Evolutionary conservation across 2,888 invertebrate species (phyloP).

Genomic region (Eugnorisma glareosa): DNA sequence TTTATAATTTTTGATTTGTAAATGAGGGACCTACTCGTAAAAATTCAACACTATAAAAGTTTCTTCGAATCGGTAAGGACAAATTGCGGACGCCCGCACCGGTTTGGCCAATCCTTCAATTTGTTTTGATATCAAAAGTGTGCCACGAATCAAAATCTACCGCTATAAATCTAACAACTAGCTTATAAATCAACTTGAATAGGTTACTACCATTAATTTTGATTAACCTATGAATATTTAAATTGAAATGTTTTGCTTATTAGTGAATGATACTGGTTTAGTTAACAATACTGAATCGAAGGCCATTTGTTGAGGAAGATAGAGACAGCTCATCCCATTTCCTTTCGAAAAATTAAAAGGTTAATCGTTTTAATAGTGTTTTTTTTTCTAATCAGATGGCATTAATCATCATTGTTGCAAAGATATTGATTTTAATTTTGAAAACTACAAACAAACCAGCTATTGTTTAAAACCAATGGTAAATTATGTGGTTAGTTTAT

Average conservation of each 20-base stretch:
- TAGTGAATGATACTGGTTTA: conserved; percentile 8
- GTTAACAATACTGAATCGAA: conserved; percentile 12
- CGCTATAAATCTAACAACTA: conserved; percentile 36
- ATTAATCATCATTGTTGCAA: neutral
- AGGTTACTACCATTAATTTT: conserved; percentile 34
- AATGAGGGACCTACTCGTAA: neutral
- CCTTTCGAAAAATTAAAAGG: neutral
- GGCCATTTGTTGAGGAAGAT: neutral
- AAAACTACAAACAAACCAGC: neutral
- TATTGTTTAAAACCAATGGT: too few species aligned
- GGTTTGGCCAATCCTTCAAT: neutral
- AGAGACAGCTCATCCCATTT: neutral
- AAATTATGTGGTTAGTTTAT: too few species aligned
- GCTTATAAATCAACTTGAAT: conserved; percentile 28
- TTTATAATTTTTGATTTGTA: neutral
- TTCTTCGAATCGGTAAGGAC: too few species aligned
- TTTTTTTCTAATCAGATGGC: neutral
- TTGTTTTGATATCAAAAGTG: conserved; percentile 10
- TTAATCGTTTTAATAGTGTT: neutral
- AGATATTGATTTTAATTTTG: neutral
- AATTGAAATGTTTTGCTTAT: conserved; percentile 35
- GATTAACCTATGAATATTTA: conserved; percentile 52
- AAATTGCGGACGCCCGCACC: neutral
- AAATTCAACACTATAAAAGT: neutral
- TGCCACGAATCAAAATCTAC: conserved; percentile 24